Evolutionary conservation across 2,113 vertebrate genomes (phyloP).

Genomic region (Hemiscyllium ocellatum): DNA sequence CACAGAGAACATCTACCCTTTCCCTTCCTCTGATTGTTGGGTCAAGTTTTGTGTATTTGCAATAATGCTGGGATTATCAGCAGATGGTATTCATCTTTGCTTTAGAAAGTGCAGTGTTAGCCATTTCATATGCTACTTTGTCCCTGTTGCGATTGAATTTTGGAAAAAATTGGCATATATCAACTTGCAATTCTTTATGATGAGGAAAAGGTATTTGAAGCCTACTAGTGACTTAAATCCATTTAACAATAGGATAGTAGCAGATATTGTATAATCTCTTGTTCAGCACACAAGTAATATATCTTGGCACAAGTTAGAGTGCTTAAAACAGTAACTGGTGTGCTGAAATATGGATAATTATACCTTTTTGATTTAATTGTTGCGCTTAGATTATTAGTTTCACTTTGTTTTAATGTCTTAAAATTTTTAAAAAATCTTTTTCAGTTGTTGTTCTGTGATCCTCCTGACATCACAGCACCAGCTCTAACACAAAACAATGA

Average conservation of each 20-base stretch:
- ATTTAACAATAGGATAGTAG: not conserved
- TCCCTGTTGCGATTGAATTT: not conserved
- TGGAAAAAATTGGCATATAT: not conserved
- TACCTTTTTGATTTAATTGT: conserved; percentile 19
- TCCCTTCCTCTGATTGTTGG: not conserved
- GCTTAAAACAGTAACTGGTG: not conserved
- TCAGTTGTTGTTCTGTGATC: conserved; percentile 37
- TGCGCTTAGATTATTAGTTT: conserved; percentile 22
- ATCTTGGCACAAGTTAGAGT: not conserved
- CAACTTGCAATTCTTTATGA: not conserved
- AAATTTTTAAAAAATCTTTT: conserved; percentile 36
- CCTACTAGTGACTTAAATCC: not conserved
- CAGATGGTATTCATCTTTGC: not conserved
- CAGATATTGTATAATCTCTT: not conserved
- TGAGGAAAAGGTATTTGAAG: not conserved
- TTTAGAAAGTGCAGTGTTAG: not conserved
- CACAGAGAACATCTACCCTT: not conserved
- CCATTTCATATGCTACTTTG: conserved; percentile 10
- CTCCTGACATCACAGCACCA: conserved; percentile 36
- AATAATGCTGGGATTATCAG: not conserved
- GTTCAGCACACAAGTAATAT: not conserved
- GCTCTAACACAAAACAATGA: conserved; percentile 37
- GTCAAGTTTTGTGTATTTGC: conserved; percentile 21
- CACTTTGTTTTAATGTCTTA: conserved; percentile 32
- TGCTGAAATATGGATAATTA: conserved; percentile 2